Evolutionary conservation across 2,113 vertebrate species (phyloP).

Genomic region (Mobula birostris): DNA sequence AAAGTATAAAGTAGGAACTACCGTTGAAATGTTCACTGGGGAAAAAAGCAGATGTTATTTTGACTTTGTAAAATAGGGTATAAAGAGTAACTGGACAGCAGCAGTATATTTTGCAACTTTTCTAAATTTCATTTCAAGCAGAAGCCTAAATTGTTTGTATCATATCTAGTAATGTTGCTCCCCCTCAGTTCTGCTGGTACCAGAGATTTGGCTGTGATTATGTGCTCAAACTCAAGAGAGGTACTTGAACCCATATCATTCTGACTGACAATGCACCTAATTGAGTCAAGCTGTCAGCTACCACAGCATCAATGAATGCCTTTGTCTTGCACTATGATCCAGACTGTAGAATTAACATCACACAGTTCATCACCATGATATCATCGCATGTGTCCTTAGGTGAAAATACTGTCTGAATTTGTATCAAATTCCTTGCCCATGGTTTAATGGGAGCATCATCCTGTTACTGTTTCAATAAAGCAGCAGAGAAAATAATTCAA

Average conservation of each 20-base stretch:
- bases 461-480: conserved; percentile 3
- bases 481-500: not conserved
- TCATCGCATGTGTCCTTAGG: not conserved
- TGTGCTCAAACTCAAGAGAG: not conserved
- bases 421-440: not conserved
- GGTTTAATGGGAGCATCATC: not conserved
- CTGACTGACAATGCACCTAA: not conserved
- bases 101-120: not conserved
- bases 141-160: no score
- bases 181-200: not conserved
- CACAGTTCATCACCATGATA: not conserved
- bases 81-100: not conserved
- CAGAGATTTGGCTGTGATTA: not conserved
- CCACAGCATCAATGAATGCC: not conserved
- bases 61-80: not conserved
- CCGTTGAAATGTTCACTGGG: no score
- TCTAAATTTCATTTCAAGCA: not conserved
- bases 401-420: not conserved
- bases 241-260: not conserved
- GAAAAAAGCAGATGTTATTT: not conserved
- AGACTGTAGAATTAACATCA: not conserved
- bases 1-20: no score
- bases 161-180: no score
- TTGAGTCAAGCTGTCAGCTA: not conserved
- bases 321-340: conserved; percentile 5